Evolutionary conservation across 2,888 invertebrate genomes (phyloP).

Genomic region (Cataglyphis livida): DNA sequence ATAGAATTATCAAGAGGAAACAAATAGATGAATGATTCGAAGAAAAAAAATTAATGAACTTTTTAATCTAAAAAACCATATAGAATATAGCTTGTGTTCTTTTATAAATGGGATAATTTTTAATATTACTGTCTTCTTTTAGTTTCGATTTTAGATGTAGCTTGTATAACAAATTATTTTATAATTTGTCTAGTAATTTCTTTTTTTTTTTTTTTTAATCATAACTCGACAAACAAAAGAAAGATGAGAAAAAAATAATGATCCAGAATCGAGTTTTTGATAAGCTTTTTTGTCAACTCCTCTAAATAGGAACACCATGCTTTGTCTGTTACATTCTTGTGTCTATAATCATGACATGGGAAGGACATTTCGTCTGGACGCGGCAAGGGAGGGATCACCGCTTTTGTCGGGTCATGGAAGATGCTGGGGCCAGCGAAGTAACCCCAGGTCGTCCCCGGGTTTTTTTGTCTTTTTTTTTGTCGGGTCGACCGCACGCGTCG

Average conservation of each 20-base stretch:
- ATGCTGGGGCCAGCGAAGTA: conserved; percentile 1
- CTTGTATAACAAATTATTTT: background rate
- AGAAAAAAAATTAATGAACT: background rate
- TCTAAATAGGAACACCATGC: background rate
- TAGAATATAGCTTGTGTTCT: background rate
- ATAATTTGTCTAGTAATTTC: background rate
- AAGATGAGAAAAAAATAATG: background rate
- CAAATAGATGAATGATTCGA: background rate
- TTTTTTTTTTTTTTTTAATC: background rate
- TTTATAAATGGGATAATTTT: background rate
- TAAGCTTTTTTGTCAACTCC: background rate
- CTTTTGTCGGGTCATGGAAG: conserved; percentile 25
- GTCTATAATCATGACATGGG: background rate
- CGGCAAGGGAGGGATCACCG: background rate
- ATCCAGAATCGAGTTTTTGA: background rate
- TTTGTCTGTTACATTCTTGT: conserved; percentile 11
- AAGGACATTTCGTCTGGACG: conserved; percentile 6
- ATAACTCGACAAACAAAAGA: background rate
- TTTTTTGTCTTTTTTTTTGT: conserved; percentile 40
- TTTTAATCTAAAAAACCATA: background rate
- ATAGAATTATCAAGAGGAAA: background rate
- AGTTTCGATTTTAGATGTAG: background rate
- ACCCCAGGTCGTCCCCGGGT: background rate
- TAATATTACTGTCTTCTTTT: background rate
- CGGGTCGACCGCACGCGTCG: conserved; percentile 52